phyloP scores from a whole-genome alignment of 37 sponge, comb jelly and placozoan genomes.

The Diacarnus erythraeanus region DNA sequence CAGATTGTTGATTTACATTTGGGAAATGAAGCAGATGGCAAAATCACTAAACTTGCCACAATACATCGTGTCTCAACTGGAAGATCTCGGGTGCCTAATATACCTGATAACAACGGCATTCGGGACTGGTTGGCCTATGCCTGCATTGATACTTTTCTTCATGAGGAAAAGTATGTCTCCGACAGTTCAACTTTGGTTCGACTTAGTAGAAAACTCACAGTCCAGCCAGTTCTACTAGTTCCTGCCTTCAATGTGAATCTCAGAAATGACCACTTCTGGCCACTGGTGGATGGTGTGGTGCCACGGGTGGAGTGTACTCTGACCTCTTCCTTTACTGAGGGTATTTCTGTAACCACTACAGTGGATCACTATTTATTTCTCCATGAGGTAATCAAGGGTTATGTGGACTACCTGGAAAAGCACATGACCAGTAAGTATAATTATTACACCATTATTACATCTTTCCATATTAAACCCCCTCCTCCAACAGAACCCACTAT shows the following conservation, averaged over 20 bases:
- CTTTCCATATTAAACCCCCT: background rate
- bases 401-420: constrained; percentile 73
- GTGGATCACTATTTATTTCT: constrained; percentile 93
- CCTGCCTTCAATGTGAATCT: constrained; percentile 68
- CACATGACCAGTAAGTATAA: constrained; percentile 24
- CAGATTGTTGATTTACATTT: constrained; percentile 39
- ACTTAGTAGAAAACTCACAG: constrained; percentile 29
- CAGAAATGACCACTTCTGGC: constrained; percentile 86
- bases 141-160: constrained; percentile 60
- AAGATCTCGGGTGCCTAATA: constrained; percentile 27
- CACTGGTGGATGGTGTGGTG: background rate
- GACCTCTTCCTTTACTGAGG: constrained; percentile 52
- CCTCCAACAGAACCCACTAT: background rate
- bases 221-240: constrained; percentile 60
- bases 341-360: constrained; percentile 84
- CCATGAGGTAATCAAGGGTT: constrained; percentile 79
- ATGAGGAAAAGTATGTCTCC: constrained; percentile 5
- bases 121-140: constrained; percentile 68
- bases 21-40: background rate
- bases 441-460: too few species aligned
- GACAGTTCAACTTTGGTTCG: constrained; percentile 25
- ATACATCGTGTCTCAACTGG: constrained; percentile 64
- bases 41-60: constrained; percentile 24
- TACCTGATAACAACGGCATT: constrained; percentile 31
- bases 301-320: constrained; percentile 79